Base-by-base conservation (phyloP, 2,888 invertebrate genomes). In the Eucera pruinosa region DNA sequence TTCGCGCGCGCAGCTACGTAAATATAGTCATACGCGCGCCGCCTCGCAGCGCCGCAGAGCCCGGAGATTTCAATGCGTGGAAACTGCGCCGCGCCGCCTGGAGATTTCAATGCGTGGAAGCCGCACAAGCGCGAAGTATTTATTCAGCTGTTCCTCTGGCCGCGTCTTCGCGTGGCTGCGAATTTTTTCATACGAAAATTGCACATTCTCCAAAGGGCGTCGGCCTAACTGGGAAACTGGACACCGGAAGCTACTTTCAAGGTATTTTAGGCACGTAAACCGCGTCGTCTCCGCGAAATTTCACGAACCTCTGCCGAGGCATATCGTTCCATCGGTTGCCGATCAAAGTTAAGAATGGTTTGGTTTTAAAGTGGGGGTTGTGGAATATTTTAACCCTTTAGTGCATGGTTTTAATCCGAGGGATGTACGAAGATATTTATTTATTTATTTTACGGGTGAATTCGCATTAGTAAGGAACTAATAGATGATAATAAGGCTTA, bases 141-240 rank as follows among this genome's bases (percentile, higher is more conserved):
- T 25, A 27, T 23, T 52, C 43, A 47, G 43, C 58, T 9, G 41
- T 18, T 43, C 6, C 15, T 13, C 54, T 36, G 11, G 36, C 20
- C 11, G 57, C 36, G 23, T 25, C n/a, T n/a, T n/a, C 36, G 39
- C 39, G 61, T 36, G 30, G 48, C 48, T 48, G 36, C 7, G 50
- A 25, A 39, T 39, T 39, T 18, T 39, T 39, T 27, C 23, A 7
- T 18, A 20, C 36, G 30, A 41, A 67, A 39, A 48, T 13, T n/a
- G n/a, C n/a, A 48, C 60, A 48, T 67, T 30, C 60, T 48, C 27
- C 13, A 2, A 36, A 41, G 67, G 60, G 47, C 67, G 60, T 60
- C 60, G 48, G 36, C 60, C 48, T 25, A 13, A 27, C 60, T 1
- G 27, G 11, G 55, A 50, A 48, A 60, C 58, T 20, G 60, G 27